A percentile compares a stretch with the other conserved stretches of the same genome.
phyloP scores from a whole-genome alignment of 2,113 vertebrate genomes.

The Willisornis vidua region DNA sequence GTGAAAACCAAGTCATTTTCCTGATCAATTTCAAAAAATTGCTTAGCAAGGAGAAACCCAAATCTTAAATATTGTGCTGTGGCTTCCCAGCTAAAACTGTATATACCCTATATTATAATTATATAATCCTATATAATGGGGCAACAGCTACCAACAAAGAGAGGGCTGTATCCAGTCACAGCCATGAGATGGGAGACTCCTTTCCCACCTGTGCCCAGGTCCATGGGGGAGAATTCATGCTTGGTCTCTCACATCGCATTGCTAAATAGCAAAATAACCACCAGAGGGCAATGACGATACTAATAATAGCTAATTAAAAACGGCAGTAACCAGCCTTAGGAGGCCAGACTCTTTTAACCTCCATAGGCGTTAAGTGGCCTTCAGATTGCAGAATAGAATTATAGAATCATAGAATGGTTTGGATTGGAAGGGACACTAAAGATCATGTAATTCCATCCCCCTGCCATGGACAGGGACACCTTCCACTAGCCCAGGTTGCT shows the following conservation, averaged over 20 bases:
- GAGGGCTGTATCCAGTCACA: not conserved
- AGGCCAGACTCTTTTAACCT: not conserved
- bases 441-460: not conserved
- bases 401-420: not conserved
- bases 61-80: not conserved
- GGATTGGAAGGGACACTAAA: not conserved
- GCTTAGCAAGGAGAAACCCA: not conserved
- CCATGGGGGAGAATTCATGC: not conserved
- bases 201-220: not conserved
- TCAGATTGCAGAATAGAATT: not conserved
- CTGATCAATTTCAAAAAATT: not conserved
- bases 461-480: not conserved
- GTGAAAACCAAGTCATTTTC: not conserved
- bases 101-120: too few species aligned
- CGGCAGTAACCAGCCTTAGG: not conserved
- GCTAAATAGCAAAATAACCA: not conserved
- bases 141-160: fast-evolving
- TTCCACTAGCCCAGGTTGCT: not conserved
- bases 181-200: not conserved
- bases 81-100: not conserved
- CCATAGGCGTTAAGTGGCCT: fast-evolving
- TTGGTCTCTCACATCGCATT: not conserved
- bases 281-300: not conserved
- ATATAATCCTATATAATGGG: not conserved
- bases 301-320: not conserved